Base-by-base conservation (phyloP, 2,888 invertebrate species). In the Nomada hirtipes region DNA sequence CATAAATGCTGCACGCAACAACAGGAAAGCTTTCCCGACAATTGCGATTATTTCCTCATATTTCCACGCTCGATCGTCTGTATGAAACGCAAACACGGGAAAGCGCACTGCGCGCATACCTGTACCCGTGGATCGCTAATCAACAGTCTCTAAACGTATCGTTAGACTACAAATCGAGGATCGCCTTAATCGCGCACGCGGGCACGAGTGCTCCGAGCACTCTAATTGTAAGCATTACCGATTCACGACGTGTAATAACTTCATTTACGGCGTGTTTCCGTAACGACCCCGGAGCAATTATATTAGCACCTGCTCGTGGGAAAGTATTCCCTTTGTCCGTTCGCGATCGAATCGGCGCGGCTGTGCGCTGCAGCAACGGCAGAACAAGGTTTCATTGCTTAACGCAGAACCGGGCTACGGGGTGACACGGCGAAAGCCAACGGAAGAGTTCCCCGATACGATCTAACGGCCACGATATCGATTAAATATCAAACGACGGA, bases 291-390 rank as follows among this genome's bases (percentile, higher is more conserved):
- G 53, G 11, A 1, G 10, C 47, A 55, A 20, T 44, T 42, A 42
- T 71, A 75, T 29, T 71, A 50, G 69, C 78, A 71, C 83, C 75
- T 76, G 77, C 73, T 72, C 85, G 86, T 86, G 88, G 81, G 75
- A 87, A 85, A 88, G 88, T 86, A 87, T 87, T 84, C 86, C 72
- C 79, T 88, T 88, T 88, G 86, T 86, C 57, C 44, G 57, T 42
- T 42, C 44, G 53, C 73, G 71, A 72, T 73, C 76, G 68, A 76
- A 75, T 82, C 71, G 61, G 29, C 26, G 73, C 44, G 26, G 59
- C 20, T 36, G 23, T 18, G 60, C 10, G 71, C 55, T 60, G 44
- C 73, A 59, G 20, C 50, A 29, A 29, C 26, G 20, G 44, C 42
- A 10, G 20, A 36, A 69, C 42, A 50, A n/a, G 70, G 50, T 76